A percentile compares a stretch with the other conserved stretches of the same genome.
Evolutionary conservation across 2,797 vertebrate species (phyloP).

Genomic region (Myotis daubentonii): DNA sequence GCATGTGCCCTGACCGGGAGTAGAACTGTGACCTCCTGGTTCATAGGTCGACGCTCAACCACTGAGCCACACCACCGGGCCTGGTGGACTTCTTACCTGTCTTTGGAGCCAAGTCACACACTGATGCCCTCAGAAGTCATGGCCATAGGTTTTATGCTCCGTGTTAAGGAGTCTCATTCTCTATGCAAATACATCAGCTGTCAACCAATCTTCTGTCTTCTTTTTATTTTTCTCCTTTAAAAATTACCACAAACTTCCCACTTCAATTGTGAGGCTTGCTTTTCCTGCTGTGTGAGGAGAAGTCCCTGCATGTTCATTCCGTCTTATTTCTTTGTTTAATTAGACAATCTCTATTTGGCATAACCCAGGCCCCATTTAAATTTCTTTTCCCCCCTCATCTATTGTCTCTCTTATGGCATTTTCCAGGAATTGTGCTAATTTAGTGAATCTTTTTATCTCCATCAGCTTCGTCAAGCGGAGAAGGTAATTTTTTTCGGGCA

Average conservation of each 20-base stretch:
- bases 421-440: constrained; percentile 72
- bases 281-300: constrained; percentile 61
- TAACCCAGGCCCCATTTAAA: constrained; percentile 72
- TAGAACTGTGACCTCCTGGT: no score
- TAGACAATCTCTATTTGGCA: constrained; percentile 75
- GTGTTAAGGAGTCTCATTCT: neutral
- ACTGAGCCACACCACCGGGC: no score
- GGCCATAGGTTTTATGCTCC: neutral
- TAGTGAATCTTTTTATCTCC: constrained; percentile 72
- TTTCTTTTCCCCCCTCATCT: constrained; percentile 37
- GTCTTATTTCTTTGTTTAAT: constrained; percentile 79
- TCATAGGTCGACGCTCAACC: no score
- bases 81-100: neutral
- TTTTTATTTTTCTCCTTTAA: constrained; percentile 30
- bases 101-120: neutral
- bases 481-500: constrained; percentile 46
- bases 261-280: constrained; percentile 68
- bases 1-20: no score
- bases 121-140: neutral
- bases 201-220: neutral
- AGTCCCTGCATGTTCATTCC: constrained; percentile 70
- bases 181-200: neutral
- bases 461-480: constrained; percentile 72
- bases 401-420: constrained; percentile 65
- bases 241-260: constrained; percentile 65